Base-by-base conservation (phyloP, 2,797 vertebrate species). In the Rhabdophis nuchalis region DNA sequence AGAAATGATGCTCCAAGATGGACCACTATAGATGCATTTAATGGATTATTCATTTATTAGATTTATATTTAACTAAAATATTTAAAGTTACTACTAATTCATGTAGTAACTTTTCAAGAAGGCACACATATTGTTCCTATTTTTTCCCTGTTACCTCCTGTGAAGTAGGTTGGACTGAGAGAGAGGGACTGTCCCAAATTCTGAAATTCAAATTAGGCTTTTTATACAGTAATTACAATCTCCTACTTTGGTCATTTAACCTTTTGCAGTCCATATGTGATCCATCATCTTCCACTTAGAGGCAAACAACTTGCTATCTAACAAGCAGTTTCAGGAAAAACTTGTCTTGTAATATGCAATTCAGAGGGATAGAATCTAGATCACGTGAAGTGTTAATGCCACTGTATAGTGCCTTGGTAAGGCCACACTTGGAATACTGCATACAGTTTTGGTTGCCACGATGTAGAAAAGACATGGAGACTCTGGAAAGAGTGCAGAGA, bases 1-100 rank as follows among this genome's bases (percentile, higher is more conserved):
- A 77, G 56, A 88, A 93, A 86, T 89, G 23, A 87, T 85, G 92
- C 23, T 14, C 86, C 12, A 91, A 93, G 92, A 92, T 64, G 2
- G 72, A 18, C 27, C 27, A 56, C 27, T 25, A 13, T 16, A 3
- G 1, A 16, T 88, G 54, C 4, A 27, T 56, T 87, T 56, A 57
- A 36, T n/a, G 29, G n/a, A 61, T 86, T 72, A 32, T 41, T 53
- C n/a, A 20, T 54, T 86, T 53, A 86, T 86, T n/a, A 11, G 29
- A 86, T 56, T 54, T 86, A 18, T 20, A 18, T 86, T 86, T 86
- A 29, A 29, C 25, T 25, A 54, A n/a, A n/a, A n/a, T n/a, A n/a
- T n/a, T n/a, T n/a, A n/a, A n/a, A n/a, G n/a, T n/a, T n/a, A n/a
- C n/a, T n/a, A n/a, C n/a, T n/a, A n/a, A n/a, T 29, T 27, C 27